Percentiles rank a stretch among this genome's conserved stretches.
Conservation (phyloP, 2,113 vertebrate species). For the Tachycineta bicolor region DNA sequence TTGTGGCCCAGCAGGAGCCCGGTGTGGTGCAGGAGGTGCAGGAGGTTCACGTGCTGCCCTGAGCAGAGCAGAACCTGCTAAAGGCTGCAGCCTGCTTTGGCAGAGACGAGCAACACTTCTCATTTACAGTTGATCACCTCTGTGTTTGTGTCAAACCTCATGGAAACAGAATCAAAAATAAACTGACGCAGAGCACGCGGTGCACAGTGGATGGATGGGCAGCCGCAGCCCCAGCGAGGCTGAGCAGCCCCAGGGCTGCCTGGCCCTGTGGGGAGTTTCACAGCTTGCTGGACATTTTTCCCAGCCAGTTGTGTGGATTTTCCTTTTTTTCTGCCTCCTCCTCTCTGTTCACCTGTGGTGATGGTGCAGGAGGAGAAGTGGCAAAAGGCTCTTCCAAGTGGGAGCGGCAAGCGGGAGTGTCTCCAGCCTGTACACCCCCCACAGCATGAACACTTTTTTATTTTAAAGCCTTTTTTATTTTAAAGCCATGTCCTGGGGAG, state of each 20-base stretch:
- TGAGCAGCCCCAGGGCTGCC: rapidly evolving
- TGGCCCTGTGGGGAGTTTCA: background rate
- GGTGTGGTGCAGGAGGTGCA: background rate
- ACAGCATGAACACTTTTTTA: rapidly evolving
- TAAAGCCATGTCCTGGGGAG: background rate
- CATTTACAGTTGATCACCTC: constrained; percentile 51
- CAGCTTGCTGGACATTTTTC: background rate
- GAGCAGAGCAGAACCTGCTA: background rate
- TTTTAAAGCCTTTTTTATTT: background rate
- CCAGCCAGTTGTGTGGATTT: background rate
- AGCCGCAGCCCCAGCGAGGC: background rate
- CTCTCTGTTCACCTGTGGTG: background rate
- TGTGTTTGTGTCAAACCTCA: constrained; percentile 61
- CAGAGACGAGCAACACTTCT: constrained; percentile 13
- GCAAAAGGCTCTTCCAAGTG: background rate
- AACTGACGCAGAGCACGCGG: rapidly evolving
- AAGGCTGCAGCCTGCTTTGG: background rate
- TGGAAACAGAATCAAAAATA: background rate
- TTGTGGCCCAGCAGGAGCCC: background rate
- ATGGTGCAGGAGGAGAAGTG: background rate
- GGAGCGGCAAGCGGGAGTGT: rapidly evolving
- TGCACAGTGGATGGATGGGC: background rate
- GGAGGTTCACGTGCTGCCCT: background rate
- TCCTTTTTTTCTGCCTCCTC: background rate
- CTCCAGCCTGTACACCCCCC: background rate